Conservation (phyloP, 2,113 vertebrate genomes). For the Reinhardtius hippoglossoides region DNA sequence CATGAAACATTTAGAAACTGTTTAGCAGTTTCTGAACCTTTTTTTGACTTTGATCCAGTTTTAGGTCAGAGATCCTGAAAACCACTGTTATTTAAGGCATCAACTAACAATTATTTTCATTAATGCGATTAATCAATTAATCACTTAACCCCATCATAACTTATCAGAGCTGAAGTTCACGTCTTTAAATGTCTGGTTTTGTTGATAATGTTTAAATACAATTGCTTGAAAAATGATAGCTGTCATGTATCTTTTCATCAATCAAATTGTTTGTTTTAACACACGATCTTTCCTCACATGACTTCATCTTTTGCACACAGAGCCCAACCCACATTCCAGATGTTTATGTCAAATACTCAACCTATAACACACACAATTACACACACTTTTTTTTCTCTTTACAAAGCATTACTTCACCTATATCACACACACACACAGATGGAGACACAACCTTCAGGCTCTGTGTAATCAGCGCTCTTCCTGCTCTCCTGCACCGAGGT, state of each 20-base stretch:
- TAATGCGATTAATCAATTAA: too few species aligned
- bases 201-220: too few species aligned
- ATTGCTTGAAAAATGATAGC: too few species aligned
- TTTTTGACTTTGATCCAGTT: too few species aligned
- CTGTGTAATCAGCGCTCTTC: constrained; percentile 64
- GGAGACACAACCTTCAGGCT: constrained; percentile 11
- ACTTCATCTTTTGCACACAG: background rate
- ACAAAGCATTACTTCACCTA: background rate
- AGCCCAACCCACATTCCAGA: constrained; percentile 3
- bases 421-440: background rate
- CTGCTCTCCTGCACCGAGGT: constrained; percentile 50
- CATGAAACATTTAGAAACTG: background rate
- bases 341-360: background rate
- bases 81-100: too few species aligned
- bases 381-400: background rate
- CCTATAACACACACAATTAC: constrained; percentile 4
- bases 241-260: too few species aligned
- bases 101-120: too few species aligned
- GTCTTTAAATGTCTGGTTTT: too few species aligned
- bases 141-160: too few species aligned
- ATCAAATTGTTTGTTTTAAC: background rate
- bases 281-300: background rate
- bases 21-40: too few species aligned
- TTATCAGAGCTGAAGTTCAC: too few species aligned
- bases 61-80: too few species aligned